Percentiles rank a stretch among this genome's conserved stretches.
Conservation (phyloP, 2,113 vertebrate genomes). For the Heterocephalus glaber region DNA sequence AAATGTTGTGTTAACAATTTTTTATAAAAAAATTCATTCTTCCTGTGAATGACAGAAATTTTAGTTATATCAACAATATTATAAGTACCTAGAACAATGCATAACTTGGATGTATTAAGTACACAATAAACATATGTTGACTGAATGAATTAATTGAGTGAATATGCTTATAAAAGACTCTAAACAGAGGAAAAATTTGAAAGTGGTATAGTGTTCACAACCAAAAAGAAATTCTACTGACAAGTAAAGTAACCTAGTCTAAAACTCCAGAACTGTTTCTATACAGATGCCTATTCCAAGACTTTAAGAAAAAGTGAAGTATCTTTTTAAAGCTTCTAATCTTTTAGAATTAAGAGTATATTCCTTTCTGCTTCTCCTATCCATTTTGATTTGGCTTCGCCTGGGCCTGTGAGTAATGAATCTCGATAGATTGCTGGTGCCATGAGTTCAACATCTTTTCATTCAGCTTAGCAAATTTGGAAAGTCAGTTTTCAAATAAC, state of each 20-base stretch:
- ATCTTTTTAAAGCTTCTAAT: background rate
- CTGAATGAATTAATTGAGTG: background rate
- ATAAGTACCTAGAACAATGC: background rate
- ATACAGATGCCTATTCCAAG: background rate
- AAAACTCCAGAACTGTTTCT: background rate
- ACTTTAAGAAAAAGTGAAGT: background rate
- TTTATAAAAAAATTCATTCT: background rate
- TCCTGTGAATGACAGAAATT: background rate
- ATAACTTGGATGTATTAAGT: background rate
- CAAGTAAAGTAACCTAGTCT: background rate
- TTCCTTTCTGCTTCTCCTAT: background rate
- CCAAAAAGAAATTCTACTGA: slow-evolving; percentile 2
- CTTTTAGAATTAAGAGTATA: background rate
- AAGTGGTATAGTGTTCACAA: background rate
- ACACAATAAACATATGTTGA: background rate
- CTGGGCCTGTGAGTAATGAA: background rate
- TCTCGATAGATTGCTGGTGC: background rate
- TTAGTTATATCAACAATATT: background rate
- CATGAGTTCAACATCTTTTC: background rate
- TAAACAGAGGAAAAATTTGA: background rate
- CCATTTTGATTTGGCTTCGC: background rate
- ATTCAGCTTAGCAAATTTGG: background rate
- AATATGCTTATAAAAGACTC: background rate
- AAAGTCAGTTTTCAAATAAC: background rate
- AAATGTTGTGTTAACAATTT: background rate